Percentiles rank a stretch among this genome's conserved stretches.
These are phyloP conservation scores for Rhombomys opimus DNA, from an alignment of 2,113 vertebrate genomes.

Conservation along the genomic window DNA sequence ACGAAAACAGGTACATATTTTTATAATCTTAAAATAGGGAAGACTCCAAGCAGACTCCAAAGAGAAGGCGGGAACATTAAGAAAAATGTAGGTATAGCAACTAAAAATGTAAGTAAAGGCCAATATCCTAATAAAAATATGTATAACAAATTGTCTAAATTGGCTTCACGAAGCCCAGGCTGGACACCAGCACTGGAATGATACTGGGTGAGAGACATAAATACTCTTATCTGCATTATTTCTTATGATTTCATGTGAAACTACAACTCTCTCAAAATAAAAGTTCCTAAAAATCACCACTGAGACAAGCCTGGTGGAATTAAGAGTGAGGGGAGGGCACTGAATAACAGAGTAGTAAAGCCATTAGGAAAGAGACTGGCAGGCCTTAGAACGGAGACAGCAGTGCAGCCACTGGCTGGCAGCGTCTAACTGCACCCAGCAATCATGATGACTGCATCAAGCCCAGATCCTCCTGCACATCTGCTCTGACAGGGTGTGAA, in stretches of 20 bases:
- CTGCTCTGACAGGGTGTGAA: neutral
- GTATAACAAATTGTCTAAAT: neutral
- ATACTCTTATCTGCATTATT: neutral
- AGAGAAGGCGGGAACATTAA: neutral
- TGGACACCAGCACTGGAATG: neutral
- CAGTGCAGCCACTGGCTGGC: neutral
- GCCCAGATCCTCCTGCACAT: neutral
- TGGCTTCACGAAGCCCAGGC: neutral
- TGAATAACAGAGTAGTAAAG: neutral
- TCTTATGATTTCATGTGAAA: neutral
- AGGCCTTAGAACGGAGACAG: neutral
- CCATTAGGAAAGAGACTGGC: neutral
- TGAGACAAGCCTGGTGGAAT: neutral
- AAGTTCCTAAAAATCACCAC: neutral
- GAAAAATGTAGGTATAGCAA: neutral
- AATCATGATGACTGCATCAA: neutral
- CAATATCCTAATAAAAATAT: neutral
- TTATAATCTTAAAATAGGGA: conserved; percentile 18
- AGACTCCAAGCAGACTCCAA: neutral
- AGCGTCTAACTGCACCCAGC: neutral
- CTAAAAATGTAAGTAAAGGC: neutral
- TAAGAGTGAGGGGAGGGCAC: neutral
- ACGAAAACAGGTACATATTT: neutral
- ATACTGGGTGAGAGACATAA: neutral
- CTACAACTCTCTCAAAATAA: neutral